Base-by-base conservation (phyloP, 2,113 vertebrate genomes). In the Chaetura pelagica region DNA sequence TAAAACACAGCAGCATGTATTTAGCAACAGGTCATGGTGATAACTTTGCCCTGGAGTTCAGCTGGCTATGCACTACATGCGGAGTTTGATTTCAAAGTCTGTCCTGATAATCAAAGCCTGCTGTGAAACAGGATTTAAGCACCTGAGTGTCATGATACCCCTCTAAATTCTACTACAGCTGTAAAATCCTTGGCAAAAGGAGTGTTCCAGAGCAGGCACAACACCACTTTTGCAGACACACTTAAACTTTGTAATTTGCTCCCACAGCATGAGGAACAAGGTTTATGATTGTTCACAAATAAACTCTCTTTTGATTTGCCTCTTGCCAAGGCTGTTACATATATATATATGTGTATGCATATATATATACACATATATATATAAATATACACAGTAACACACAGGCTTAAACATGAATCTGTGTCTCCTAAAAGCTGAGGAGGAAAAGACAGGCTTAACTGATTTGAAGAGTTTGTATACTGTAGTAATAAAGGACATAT, bases 41-140 rank as follows among this genome's bases (percentile, higher is more conserved):
- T 94, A 93, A 81, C 92, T 88, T 91, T 96, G 90, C 82, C 90
- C 92, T 84, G 64, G 64, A 89, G 78, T 85, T 97, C 91, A 95
- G 71, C 72, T 87, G 84, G 81, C 72, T 87, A 3, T 68, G 77
- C 57, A 27, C 54, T 69, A 64, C 93, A 95, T 55, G 59, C 90
- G 80, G 80, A 95, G 88, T 95, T 94, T 92, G 76, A 95, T 96
- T 95, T 97, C 93, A 97, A 96, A 95, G 92, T 96, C 93, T 97
- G 44, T 75, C 63, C 77, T 66, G 92, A 86, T 90, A 85, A 93
- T 93, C 48, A 91, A 32, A 93, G 77, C 52, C 34, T 54, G 69
- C n/a, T 2, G 14, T 93, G 72, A 71, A 91, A 87, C 4, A 55
- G 38, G 26, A 85, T 88, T 84, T 93, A 80, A 78, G 62, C 54